Conservation (phyloP, 2,888 invertebrate genomes). For the Malacosoma neustria region DNA sequence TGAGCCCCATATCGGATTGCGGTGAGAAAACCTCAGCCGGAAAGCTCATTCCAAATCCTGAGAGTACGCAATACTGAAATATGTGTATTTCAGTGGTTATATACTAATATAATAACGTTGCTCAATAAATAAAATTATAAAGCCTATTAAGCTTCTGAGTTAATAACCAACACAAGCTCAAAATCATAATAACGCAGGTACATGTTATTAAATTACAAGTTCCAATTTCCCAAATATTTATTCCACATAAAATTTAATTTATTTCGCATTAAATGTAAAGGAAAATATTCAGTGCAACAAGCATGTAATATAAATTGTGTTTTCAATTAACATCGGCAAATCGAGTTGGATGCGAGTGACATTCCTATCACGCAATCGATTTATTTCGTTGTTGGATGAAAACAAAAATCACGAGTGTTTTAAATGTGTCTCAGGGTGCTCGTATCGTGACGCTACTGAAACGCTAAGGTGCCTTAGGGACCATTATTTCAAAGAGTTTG, state of each 20-base stretch:
- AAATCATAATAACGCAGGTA: not conserved
- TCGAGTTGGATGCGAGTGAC: not conserved
- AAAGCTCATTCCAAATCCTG: too few species aligned
- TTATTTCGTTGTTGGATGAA: not conserved
- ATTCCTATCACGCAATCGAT: not conserved
- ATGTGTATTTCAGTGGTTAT: too few species aligned
- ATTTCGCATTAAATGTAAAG: not conserved
- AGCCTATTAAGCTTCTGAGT: not conserved
- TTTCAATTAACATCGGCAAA: not conserved
- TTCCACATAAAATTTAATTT: not conserved
- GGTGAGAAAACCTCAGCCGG: too few species aligned
- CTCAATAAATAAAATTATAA: not conserved
- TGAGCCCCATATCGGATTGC: too few species aligned
- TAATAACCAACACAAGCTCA: not conserved
- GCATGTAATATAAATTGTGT: not conserved
- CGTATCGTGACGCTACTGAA: slow-evolving; percentile 10
- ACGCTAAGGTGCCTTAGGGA: slow-evolving; percentile 40
- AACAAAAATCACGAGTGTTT: slow-evolving; percentile 19
- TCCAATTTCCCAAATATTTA: not conserved
- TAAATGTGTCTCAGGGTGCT: slow-evolving; percentile 21
- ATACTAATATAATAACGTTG: too few species aligned
- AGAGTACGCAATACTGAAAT: too few species aligned
- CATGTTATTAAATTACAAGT: not conserved
- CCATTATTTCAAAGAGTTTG: slow-evolving; percentile 62
- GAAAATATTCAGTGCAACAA: not conserved